Evolutionary conservation across 2,113 vertebrate species (phyloP).

Genomic region (Tupaia chinensis): DNA sequence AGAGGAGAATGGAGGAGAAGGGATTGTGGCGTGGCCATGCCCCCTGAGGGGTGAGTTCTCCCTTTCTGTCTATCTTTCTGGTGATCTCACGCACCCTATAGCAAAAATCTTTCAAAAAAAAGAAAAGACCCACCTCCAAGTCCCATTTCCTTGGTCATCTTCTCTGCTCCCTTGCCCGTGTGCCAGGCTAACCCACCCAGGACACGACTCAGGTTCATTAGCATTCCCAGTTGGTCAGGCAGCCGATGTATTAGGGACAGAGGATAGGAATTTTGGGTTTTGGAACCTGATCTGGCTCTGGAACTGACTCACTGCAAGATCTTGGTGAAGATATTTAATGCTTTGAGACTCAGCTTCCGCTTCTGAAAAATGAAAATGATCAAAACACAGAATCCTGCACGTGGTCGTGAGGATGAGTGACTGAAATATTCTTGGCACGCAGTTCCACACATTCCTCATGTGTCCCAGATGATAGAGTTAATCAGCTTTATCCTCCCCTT

Average conservation of each 20-base stretch:
- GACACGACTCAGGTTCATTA: background rate
- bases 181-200: background rate
- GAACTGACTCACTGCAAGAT: constrained; percentile 1
- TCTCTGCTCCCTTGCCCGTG: background rate
- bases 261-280: constrained; percentile 30
- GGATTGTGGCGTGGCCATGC: no score
- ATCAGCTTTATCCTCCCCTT: background rate
- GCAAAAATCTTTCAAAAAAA: no score
- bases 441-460: background rate
- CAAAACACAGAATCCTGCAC: background rate
- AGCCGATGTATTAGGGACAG: background rate
- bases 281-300: background rate
- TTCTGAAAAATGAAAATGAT: constrained; percentile 34
- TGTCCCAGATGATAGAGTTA: background rate
- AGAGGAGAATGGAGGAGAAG: no score
- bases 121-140: background rate
- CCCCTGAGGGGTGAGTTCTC: no score
- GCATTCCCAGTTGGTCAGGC: background rate
- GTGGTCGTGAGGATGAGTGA: background rate
- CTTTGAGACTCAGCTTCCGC: background rate
- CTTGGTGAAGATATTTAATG: background rate
- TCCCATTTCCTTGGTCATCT: background rate
- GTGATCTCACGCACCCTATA: no score
- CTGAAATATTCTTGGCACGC: background rate
- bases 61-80: no score